Percentiles rank a stretch among this genome's conserved stretches.
phyloP scores from a whole-genome alignment of 2,888 invertebrate genomes.

The Cerastis rubricosa region DNA sequence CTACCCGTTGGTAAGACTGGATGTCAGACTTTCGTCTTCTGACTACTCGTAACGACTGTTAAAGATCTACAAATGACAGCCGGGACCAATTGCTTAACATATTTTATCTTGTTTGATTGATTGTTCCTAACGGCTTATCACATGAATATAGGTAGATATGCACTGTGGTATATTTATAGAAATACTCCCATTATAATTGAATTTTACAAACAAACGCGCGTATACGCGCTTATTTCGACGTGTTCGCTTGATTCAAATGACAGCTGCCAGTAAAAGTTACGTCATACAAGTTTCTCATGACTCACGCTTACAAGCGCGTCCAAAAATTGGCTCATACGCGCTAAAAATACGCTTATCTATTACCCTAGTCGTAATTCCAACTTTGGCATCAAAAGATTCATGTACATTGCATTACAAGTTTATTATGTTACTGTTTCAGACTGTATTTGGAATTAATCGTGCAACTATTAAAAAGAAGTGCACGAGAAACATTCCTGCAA shows the following conservation, averaged over 20 bases:
- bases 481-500: slow-evolving; percentile 10
- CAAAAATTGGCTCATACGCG: not conserved
- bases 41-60: no score
- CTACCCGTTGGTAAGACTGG: no score
- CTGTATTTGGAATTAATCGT: not conserved
- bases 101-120: not conserved
- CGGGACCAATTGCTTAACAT: no score
- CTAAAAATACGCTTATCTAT: not conserved
- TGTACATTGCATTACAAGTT: not conserved
- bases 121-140: not conserved
- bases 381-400: not conserved
- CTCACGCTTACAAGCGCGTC: not conserved
- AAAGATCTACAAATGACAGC: no score
- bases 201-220: not conserved
- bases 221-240: not conserved
- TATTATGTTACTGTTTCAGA: not conserved
- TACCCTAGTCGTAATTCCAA: not conserved
- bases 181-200: no score
- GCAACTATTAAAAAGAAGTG: not conserved
- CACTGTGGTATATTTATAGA: no score
- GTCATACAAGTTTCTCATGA: not conserved
- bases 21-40: no score
- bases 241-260: not conserved
- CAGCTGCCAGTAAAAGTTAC: not conserved
- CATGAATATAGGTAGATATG: not conserved